Conservation (phyloP, 1,140 invertebrate genomes). For the Elymnias hypermnestra region DNA sequence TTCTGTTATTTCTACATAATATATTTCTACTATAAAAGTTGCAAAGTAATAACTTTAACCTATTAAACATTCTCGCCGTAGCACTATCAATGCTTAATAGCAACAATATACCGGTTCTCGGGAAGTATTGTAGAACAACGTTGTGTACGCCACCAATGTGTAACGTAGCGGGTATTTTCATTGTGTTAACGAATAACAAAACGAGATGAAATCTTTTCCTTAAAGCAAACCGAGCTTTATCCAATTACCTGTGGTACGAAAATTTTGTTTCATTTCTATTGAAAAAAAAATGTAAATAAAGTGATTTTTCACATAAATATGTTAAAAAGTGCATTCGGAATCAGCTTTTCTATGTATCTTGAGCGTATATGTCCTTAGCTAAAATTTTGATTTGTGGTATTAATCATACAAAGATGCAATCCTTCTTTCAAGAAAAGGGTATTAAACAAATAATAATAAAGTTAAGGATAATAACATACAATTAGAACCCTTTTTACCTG, state of each 20-base stretch:
- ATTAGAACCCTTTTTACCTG: not conserved
- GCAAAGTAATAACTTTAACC: not conserved
- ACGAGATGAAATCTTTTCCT: not conserved
- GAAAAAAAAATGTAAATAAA: too few species aligned
- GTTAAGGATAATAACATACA: too few species aligned
- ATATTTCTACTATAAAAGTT: not conserved
- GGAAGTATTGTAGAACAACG: not conserved
- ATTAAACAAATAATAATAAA: too few species aligned
- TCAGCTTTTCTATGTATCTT: too few species aligned
- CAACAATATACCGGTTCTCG: not conserved
- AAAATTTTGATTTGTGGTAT: too few species aligned
- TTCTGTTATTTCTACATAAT: too few species aligned
- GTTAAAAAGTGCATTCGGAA: too few species aligned
- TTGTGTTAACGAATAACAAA: not conserved
- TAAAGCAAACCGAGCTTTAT: not conserved
- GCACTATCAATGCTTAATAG: not conserved
- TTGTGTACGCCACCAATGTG: not conserved
- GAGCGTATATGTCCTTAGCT: too few species aligned
- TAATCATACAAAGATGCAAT: too few species aligned
- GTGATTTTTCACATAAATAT: too few species aligned
- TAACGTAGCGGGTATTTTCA: constrained; percentile 2
- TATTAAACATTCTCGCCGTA: not conserved
- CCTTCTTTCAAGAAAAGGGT: too few species aligned
- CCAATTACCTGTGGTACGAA: not conserved
- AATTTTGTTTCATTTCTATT: too few species aligned